These are phyloP conservation scores for Lepidurus couesii DNA, from an alignment of 1,140 invertebrate genomes.

Conservation along the genomic window DNA sequence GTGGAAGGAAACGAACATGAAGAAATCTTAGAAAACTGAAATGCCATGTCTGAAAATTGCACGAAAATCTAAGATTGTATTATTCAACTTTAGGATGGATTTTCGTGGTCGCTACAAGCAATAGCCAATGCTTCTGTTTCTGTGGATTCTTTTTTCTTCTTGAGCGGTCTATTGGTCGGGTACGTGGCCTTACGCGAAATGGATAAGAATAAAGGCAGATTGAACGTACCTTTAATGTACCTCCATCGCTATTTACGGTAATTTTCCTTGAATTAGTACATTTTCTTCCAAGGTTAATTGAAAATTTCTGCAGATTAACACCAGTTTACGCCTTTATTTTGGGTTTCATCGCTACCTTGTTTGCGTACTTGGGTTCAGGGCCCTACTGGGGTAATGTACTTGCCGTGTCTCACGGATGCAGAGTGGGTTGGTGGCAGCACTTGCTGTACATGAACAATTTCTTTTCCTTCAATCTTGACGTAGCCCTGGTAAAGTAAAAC, in stretches of 20 bases:
- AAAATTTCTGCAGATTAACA: constrained; percentile 50
- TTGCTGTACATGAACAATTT: constrained; percentile 59
- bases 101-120: constrained; percentile 23
- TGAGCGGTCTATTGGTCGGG: constrained; percentile 25
- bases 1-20: neutral
- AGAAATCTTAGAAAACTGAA: neutral
- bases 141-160: constrained; percentile 23
- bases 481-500: neutral
- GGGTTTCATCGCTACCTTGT: constrained; percentile 15
- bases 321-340: constrained; percentile 28
- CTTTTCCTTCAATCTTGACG: neutral
- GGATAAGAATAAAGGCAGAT: constrained; percentile 29
- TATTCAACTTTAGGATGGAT: neutral
- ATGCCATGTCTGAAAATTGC: neutral
- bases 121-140: neutral
- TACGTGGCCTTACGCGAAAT: constrained; percentile 12
- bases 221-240: constrained; percentile 36
- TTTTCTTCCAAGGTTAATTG: constrained; percentile 24
- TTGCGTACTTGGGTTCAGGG: constrained; percentile 9
- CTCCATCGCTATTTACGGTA: constrained; percentile 36
- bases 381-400: constrained; percentile 23
- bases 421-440: constrained; percentile 24
- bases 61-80: neutral
- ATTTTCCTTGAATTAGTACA: neutral
- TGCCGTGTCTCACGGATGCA: neutral